Evolutionary conservation across 2,888 invertebrate species (phyloP), one percentile per base, ranked within the genome.

Genomic region (Drosophila recens): DNA sequence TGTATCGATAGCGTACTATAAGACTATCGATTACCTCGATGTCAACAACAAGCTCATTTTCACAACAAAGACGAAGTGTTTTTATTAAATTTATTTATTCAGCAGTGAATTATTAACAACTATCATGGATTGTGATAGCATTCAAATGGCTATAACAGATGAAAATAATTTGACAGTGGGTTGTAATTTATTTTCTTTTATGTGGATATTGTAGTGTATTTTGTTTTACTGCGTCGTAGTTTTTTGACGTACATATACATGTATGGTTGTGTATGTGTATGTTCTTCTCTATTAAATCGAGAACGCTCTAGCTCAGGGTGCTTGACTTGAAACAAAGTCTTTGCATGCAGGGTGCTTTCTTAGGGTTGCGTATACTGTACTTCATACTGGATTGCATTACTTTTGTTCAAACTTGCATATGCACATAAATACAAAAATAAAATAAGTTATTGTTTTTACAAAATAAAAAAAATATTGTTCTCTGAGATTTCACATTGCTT

Each of bases 101-200:
- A 27, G 6, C 27, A 27, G 23, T 38, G 40, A 46, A 56, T 34
- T 11, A 34, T n/a, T 5, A 2, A 43, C 36, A 48, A 17, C 23
- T 27, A 34, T 9, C 9, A 92, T 92, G 92, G 92, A 92, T 76
- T 91, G 91, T 62, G 91, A 92, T 49, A 91, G 91, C 68, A 91
- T 92, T 76, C 90, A 90, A 68, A 88, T 90, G 90, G 90, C 91
- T 51, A 91, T 92, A 48, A 75, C 91, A 0, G 92, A 92, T 23
- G 92, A 92, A 61, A 90, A 90, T 53, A 91, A 91, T 20, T 23
- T 49, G 27, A 75, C 70, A 46, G 92, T 91, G 79, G 80, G 91
- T 87, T 59, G 13, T 11, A 38, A 45, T 10, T 9, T 33, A 13
- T 10, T 8, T 3, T 42, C 11, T 10, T 23, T 38, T n/a, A 20